phyloP scores from a whole-genome alignment of 2,113 vertebrate species.

The Dromiciops gliroides region DNA sequence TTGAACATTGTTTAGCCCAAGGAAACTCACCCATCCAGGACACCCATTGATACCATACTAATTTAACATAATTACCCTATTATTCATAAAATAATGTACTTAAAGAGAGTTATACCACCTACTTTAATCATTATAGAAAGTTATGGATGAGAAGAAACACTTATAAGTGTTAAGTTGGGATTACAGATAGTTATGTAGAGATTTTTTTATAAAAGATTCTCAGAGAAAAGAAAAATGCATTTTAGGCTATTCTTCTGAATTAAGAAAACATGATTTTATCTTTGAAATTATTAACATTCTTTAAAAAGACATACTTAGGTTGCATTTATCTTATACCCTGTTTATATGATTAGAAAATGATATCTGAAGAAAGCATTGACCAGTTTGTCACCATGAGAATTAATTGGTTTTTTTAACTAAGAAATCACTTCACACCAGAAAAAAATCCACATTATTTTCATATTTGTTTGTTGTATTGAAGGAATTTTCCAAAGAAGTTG shows the following conservation, averaged over 20 bases:
- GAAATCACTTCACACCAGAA: neutral
- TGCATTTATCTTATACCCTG: neutral
- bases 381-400: too few relatives aligned
- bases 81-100: conserved; percentile 60
- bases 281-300: conserved; percentile 13
- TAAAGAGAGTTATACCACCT: conserved; percentile 54
- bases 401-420: neutral
- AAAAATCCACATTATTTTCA: neutral
- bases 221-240: conserved; percentile 43
- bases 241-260: conserved; percentile 23
- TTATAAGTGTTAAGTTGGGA: conserved; percentile 39
- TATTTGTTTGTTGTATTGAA: neutral
- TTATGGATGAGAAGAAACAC: conserved; percentile 54
- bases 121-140: conserved; percentile 41
- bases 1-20: conserved; percentile 55
- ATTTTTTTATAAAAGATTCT: conserved; percentile 15
- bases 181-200: neutral
- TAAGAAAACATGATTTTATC: neutral
- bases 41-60: conserved; percentile 54
- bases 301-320: conserved; percentile 34
- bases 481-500: neutral
- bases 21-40: conserved; percentile 57
- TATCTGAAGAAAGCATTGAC: neutral
- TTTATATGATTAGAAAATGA: neutral
- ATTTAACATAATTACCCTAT: conserved; percentile 64